phyloP scores from a whole-genome alignment of 1,140 invertebrate species.

The Sinella curviseta region DNA sequence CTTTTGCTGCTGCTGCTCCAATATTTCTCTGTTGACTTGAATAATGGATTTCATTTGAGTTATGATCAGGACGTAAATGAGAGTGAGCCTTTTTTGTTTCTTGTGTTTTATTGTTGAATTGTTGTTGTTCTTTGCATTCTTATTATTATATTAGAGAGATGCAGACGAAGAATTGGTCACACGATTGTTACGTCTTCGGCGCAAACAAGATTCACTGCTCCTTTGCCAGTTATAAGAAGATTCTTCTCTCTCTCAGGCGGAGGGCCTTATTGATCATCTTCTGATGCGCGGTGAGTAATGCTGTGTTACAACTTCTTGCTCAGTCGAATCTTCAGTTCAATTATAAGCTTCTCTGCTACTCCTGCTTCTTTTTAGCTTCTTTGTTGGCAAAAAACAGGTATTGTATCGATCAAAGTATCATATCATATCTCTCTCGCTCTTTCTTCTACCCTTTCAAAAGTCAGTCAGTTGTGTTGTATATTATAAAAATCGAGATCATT shows the following conservation, averaged over 20 bases:
- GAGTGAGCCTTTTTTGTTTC: not conserved
- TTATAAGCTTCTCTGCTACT: too few species aligned
- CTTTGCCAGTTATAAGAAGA: not conserved
- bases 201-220: conserved; percentile 22
- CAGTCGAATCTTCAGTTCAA: too few species aligned
- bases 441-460: not conserved
- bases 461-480: conserved; percentile 8
- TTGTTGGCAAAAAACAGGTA: not conserved
- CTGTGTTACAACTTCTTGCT: conserved; percentile 4
- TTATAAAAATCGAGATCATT: conserved; percentile 15
- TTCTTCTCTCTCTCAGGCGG: not conserved
- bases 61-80: conserved; percentile 18
- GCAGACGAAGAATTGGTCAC: conserved; percentile 1
- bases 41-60: conserved; percentile 17
- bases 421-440: conserved; percentile 10
- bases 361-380: not conserved
- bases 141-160: too few species aligned
- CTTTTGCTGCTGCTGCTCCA: conserved; percentile 1
- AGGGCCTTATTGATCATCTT: not conserved
- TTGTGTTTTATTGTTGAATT: conserved; percentile 7
- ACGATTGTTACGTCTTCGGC: conserved; percentile 2
- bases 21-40: conserved; percentile 21
- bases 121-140: not conserved
- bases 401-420: conserved; percentile 3
- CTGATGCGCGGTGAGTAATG: not conserved